Conservation (phyloP, 2,888 invertebrate species). For the Dascillus cervinus region DNA sequence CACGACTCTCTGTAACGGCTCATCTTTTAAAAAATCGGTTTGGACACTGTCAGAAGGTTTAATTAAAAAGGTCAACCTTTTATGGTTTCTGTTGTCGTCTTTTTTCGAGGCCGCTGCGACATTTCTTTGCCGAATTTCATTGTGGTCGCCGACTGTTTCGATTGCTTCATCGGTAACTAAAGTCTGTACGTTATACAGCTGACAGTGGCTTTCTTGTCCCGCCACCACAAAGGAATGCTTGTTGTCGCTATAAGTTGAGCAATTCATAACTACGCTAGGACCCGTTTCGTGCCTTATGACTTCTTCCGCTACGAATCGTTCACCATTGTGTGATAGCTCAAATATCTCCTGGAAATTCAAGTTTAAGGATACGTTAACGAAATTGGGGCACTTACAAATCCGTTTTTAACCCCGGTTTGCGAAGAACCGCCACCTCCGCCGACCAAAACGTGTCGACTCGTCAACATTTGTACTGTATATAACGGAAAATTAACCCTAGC, state of each 20-base stretch:
- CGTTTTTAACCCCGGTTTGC: slow-evolving; percentile 95
- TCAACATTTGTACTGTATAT: slow-evolving; percentile 83
- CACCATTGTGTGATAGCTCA: slow-evolving; percentile 80
- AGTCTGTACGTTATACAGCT: slow-evolving; percentile 64
- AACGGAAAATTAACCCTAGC: slow-evolving; percentile 90
- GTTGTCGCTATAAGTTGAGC: slow-evolving; percentile 63
- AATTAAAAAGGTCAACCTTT: slow-evolving; percentile 66
- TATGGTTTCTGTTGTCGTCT: slow-evolving; percentile 46
- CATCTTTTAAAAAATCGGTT: slow-evolving; percentile 71
- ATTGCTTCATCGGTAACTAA: slow-evolving; percentile 44
- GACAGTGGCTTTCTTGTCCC: slow-evolving; percentile 88
- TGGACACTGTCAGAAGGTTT: slow-evolving; percentile 73
- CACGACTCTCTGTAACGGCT: slow-evolving; percentile 82
- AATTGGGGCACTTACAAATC: slow-evolving; percentile 68
- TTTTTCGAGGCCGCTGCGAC: slow-evolving; percentile 48
- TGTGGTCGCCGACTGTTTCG: slow-evolving; percentile 38
- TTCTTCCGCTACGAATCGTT: slow-evolving; percentile 77
- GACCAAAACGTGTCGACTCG: slow-evolving; percentile 87
- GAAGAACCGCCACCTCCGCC: slow-evolving; percentile 97
- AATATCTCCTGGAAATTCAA: slow-evolving; percentile 73
- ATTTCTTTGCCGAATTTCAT: slow-evolving; percentile 23
- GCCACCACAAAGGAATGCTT: slow-evolving; percentile 76
- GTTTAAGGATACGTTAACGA: slow-evolving; percentile 4
- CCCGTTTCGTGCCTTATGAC: slow-evolving; percentile 85
- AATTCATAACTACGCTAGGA: slow-evolving; percentile 86